A percentile compares a stretch with the other conserved stretches of the same genome.
Evolutionary conservation across 2,888 invertebrate genomes (phyloP).

Genomic region (Neocrepidodera transversa): DNA sequence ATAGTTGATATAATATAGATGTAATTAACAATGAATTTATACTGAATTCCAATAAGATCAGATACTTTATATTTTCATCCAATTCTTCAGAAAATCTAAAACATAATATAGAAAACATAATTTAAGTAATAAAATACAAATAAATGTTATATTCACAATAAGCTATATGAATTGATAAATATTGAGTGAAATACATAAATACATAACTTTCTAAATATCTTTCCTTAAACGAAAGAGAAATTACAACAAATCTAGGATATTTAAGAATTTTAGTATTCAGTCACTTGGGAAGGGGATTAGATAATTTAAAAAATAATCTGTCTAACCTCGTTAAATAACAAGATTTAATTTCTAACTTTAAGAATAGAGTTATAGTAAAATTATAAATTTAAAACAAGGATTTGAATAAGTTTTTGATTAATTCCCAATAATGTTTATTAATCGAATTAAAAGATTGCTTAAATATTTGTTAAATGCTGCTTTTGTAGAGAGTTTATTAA

Average conservation of each 20-base stretch:
- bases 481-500: conserved; percentile 9
- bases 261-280: too few relatives aligned
- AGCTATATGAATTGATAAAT: too few relatives aligned
- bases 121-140: neutral
- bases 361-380: conserved; percentile 10
- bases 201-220: too few relatives aligned
- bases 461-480: neutral
- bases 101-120: neutral
- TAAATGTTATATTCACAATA: neutral
- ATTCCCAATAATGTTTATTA: neutral
- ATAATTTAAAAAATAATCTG: neutral
- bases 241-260: too few relatives aligned
- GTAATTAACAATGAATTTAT: conserved; percentile 26
- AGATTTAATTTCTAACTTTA: conserved; percentile 8
- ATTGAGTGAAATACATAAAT: too few relatives aligned
- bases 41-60: conserved; percentile 23
- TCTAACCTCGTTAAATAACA: conserved; percentile 1
- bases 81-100: conserved; percentile 21
- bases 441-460: neutral
- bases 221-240: too few relatives aligned
- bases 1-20: conserved; percentile 14
- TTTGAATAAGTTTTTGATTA: conserved; percentile 2
- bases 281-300: neutral
- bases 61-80: conserved; percentile 22
- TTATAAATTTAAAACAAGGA: conserved; percentile 10